Percentiles rank a stretch among this genome's conserved stretches.
Conservation (phyloP, 2,113 vertebrate species). For the Sialia sialis region DNA sequence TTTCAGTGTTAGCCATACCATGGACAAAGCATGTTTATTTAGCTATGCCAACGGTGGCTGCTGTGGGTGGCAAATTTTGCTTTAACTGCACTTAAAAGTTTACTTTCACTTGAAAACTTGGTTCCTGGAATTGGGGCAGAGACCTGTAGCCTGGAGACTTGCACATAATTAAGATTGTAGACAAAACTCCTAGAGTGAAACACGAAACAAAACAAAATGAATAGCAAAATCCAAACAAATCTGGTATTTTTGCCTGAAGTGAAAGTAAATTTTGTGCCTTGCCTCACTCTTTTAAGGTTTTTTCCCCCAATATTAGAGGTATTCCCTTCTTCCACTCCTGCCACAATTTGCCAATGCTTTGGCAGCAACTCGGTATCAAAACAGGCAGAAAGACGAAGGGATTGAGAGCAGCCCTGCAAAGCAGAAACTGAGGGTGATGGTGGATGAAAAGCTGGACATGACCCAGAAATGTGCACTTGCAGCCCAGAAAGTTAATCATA, state of each 20-base stretch:
- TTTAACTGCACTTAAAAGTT: background rate
- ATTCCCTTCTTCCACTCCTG: background rate
- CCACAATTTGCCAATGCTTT: background rate
- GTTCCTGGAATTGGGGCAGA: background rate
- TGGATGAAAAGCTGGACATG: background rate
- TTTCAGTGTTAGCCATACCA: constrained; percentile 36
- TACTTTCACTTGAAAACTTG: constrained; percentile 8
- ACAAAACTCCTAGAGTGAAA: background rate
- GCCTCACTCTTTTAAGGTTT: background rate
- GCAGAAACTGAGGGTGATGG: background rate
- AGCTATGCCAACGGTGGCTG: background rate
- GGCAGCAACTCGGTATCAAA: background rate
- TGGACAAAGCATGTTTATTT: constrained; percentile 40
- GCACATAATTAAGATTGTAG: background rate
- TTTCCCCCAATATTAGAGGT: rapidly evolving
- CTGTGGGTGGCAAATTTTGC: constrained; percentile 23
- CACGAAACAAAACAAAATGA: background rate
- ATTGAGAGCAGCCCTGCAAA: background rate
- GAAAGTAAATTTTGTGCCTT: background rate
- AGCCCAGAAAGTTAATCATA: background rate
- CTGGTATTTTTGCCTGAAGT: background rate
- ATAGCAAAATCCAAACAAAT: background rate
- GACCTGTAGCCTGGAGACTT: background rate
- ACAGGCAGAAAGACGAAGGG: background rate
- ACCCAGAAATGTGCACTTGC: background rate